These are phyloP conservation scores for Melieria omissa DNA, from an alignment of 2,888 invertebrate genomes.

Conservation along the genomic window DNA sequence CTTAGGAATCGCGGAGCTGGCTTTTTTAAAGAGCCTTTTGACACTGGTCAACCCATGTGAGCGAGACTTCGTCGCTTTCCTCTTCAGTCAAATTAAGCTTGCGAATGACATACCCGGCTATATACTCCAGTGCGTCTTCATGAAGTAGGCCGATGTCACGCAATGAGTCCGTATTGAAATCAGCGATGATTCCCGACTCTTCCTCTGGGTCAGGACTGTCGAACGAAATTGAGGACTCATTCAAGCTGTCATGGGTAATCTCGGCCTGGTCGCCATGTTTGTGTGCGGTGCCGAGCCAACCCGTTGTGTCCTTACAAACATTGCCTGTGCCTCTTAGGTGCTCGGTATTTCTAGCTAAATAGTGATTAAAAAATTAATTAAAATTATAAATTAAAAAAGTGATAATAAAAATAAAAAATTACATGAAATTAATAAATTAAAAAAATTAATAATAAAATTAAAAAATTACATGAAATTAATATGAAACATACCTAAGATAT, in stretches of 20 bases:
- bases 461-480: neutral
- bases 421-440: neutral
- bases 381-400: neutral
- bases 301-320: neutral
- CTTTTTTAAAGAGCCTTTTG: constrained; percentile 18
- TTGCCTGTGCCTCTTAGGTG: neutral
- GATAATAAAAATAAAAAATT: neutral
- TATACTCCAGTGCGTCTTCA: constrained; percentile 9
- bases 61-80: neutral
- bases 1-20: neutral
- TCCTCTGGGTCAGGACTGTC: neutral
- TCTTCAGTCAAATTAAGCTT: neutral
- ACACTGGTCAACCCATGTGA: constrained; percentile 17
- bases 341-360: neutral
- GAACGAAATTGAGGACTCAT: no score
- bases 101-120: constrained; percentile 14
- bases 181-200: neutral
- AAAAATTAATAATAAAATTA: neutral
- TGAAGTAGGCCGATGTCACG: neutral
- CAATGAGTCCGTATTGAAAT: neutral
- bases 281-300: no score
- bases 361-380: neutral
- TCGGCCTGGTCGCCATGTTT: no score
- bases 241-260: no score
- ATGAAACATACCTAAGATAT: constrained; percentile 1